Base-by-base conservation (phyloP, 2,888 invertebrate species). In the Nomada ferruginata region DNA sequence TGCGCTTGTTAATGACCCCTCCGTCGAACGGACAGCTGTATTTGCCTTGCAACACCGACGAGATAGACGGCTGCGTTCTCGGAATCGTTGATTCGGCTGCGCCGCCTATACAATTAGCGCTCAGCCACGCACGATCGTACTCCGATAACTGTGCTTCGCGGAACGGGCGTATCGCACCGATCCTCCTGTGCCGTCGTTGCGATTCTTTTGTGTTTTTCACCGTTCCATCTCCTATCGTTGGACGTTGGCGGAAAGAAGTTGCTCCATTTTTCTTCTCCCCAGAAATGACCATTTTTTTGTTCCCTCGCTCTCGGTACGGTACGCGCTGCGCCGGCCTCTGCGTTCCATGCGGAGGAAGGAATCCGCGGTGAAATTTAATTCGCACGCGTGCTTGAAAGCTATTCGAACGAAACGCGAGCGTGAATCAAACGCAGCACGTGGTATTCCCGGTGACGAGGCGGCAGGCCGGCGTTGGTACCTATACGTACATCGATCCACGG, bases 1-100 rank as follows among this genome's bases (percentile, higher is more conserved):
- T 59, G 59, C 64, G 64, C 52, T 59, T 23, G 69, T 60, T 76
- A 79, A 76, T 75, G 69, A 69, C 59, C 69, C 52, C 57, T 64
- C 36, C 69, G 64, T 57, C 68, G 29, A 9, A 18, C 55, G 44
- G 69, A 79, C 63, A 74, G 57, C 52, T 75, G 79, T 75, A 63
- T 68, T 78, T 69, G 52, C 47, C 23, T 29, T 50, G 75, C 15
- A 47, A 29, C 15, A 57, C n/a, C 23, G 52, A 9, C 23, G 63
- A 42, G 63, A 72, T 15, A 57, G 66, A 68, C 59, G 23, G 7
- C 79, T 50, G 15, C 20, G 44, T 75, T 79, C 79, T 57, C 23
- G 69, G 69, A 77, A 79, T 57, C 65, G 65, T 3, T 65, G 53
- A 66, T 77, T 60, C 76, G 13, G 36, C 50, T 36, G 50, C n/a